Base-by-base conservation (phyloP, 2,888 invertebrate species). In the Calliopum simillimum region DNA sequence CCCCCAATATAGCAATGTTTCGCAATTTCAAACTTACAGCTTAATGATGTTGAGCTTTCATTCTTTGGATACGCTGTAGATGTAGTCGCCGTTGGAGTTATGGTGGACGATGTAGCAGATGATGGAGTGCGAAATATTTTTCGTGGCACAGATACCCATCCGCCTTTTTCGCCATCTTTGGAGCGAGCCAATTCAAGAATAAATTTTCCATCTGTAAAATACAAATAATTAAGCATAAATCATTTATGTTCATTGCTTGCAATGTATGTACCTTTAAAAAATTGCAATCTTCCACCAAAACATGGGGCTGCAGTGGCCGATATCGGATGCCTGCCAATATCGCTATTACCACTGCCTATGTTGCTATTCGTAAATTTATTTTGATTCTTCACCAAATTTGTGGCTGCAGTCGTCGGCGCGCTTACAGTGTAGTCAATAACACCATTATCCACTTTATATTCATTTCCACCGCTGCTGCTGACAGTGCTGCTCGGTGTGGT, bases 131-230 rank as follows among this genome's bases (percentile, higher is more conserved):
- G 94, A 87, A 93, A 94, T 71, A 94, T 93, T 88, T 95, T 95
- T 81, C 94, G 92, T 74, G 94, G 94, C 79, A 95, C 95, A 75
- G 95, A 94, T 81, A 95, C 93, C 96, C 96, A 96, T 66, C 94
- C 93, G 67, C 92, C 90, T 79, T 93, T 90, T 85, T 94, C 94
- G 73, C 94, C 94, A 80, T 92, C 93, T 77, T 91, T 89, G 51
- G 91, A 89, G 79, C 93, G 89, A 71, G 91, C 91, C 88, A 96
- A 84, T 87, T 96, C 96, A 88, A 96, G 87, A 81, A 95, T 95
- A 86, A 95, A 94, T 87, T 95, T 95, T 74, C 95, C 96, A 92
- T 96, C 95, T 94, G 61, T 87, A 87, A 79, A 23, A n/a, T 12
- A 68, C 47, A 56, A 23, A 49, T n/a, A n/a, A n/a, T n/a, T n/a